Base-by-base conservation (phyloP, 1,140 invertebrate species). In the Chelonus insularis region DNA sequence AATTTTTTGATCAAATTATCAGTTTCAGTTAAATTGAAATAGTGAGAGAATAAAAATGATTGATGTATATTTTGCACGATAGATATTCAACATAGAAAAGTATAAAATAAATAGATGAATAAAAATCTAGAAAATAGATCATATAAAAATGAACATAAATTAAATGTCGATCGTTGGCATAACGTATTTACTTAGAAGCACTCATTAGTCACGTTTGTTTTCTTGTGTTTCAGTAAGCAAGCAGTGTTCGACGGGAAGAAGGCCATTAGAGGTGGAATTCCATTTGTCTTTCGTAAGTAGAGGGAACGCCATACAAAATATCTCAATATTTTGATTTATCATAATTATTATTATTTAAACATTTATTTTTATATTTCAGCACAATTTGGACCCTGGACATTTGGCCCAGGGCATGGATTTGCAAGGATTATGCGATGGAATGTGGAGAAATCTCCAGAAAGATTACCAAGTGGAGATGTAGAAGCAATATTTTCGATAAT, bases 201-300 rank as follows among this genome's bases (percentile, higher is more conserved):
- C n/a, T n/a, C 43, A 60, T 43, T 60, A 61, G 51, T 61, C 59
- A 61, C 39, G 59, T 55, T 61, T 20, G 57, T 51, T 56, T 68
- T 71, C 74, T 73, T 81, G 80, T 70, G 71, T 89, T 88, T 67
- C 83, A 92, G 94, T 80, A 95, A 96, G 83, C 90, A 95, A 81
- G 92, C 95, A 32, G 88, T 95, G 25, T 96, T 97, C 82, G 94
- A 97, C 86, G 94, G 93, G 56, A 95, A 96, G 78, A 93, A 95
- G 79, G 90, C 94, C 29, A 97, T 97, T 77, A 86, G 94, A 76
- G 95, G 95, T 73, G 95, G 95, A 73, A 95, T 97, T 80, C 94
- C 94, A 61, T 92, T 97, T 80, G 92, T 97, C 66, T 97, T 97
- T 83, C 95, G 94, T 96, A 88, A 95, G 93, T 93, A 79, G 64